Evolutionary conservation across 2,113 vertebrate species (phyloP).

Genomic region (Atlantisia rogersi): DNA sequence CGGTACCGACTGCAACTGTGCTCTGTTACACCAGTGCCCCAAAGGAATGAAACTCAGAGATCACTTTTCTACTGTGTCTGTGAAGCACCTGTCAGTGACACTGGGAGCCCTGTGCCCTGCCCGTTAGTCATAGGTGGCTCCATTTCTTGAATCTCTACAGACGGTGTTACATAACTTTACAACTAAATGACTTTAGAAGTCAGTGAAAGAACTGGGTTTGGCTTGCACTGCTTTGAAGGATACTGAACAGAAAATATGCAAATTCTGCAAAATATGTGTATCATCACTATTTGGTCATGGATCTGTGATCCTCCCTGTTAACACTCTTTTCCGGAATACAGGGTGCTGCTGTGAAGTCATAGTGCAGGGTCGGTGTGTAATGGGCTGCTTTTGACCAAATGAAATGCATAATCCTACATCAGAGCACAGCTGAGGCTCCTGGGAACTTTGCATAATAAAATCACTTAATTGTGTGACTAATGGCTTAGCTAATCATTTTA

Average conservation of each 20-base stretch:
- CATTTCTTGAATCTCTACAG: not conserved
- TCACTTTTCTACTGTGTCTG: not conserved
- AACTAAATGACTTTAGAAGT: not conserved
- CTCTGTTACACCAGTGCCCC: not conserved
- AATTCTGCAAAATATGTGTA: not conserved
- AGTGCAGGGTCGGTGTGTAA: not conserved
- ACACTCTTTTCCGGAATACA: not conserved
- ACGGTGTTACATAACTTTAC: not conserved
- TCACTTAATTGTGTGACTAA: not conserved
- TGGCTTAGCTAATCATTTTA: not conserved
- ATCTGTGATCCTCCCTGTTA: not conserved
- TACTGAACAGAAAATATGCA: not conserved
- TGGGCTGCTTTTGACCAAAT: not conserved
- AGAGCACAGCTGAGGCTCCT: not conserved
- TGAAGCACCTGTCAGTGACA: not conserved
- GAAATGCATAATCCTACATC: not conserved
- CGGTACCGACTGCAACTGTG: not conserved
- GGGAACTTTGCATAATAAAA: not conserved
- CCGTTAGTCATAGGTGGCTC: not conserved
- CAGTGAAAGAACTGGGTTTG: not conserved
- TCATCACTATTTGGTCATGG: not conserved
- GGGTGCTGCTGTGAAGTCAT: not conserved
- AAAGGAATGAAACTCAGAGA: not conserved
- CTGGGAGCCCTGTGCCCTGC: not conserved
- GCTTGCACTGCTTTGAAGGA: not conserved